These are phyloP conservation scores for Isichthys henryi DNA, from an alignment of 2,113 vertebrate genomes.

Conservation along the genomic window DNA sequence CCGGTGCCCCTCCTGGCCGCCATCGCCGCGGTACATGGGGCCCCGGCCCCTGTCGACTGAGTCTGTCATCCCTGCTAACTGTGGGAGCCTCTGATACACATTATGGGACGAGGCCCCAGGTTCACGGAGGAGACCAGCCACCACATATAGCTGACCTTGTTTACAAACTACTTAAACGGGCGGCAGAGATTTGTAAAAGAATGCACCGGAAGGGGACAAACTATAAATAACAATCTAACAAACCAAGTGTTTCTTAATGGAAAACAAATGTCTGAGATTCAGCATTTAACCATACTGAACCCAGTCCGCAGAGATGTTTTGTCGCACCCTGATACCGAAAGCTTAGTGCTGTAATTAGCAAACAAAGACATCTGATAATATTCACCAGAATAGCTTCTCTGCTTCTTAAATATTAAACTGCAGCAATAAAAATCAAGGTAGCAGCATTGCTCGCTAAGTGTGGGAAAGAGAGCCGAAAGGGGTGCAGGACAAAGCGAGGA, in stretches of 20 bases:
- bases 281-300: conserved; percentile 7
- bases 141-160: conserved; percentile 2
- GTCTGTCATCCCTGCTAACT: neutral
- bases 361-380: neutral
- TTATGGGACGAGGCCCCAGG: neutral
- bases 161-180: neutral
- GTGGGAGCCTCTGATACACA: neutral
- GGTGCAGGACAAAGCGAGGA: neutral
- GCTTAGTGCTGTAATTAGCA: conserved; percentile 4
- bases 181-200: neutral
- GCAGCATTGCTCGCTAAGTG: no score
- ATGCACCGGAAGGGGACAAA: neutral
- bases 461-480: neutral
- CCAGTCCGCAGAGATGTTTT: neutral
- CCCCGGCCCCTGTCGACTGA: neutral
- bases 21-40: no score
- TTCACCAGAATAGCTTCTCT: neutral
- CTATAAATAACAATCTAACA: conserved; percentile 19
- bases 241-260: conserved; percentile 6
- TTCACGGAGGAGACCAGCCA: neutral
- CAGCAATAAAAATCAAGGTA: neutral
- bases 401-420: neutral
- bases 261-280: conserved; percentile 18
- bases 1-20: neutral
- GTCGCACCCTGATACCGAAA: neutral